Percentiles rank a stretch among this genome's conserved stretches.
Evolutionary conservation across 2,797 vertebrate genomes (phyloP).

Genomic region (Rhynchotus rufescens): DNA sequence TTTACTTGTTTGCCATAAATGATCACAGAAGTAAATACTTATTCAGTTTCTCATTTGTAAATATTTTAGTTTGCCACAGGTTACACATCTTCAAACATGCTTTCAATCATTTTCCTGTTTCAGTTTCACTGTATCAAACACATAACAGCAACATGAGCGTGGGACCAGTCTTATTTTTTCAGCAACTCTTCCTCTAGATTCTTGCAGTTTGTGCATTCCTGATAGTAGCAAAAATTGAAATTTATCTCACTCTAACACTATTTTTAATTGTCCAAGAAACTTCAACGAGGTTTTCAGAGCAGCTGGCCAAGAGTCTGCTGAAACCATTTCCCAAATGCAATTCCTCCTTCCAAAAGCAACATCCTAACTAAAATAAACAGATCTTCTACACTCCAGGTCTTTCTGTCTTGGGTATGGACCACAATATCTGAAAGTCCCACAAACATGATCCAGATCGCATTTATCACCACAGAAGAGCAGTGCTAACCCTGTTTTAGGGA

Average conservation of each 20-base stretch:
- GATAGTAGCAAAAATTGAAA: not conserved
- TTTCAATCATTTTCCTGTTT: conserved; percentile 48
- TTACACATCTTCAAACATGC: conserved; percentile 59
- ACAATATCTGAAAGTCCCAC: not conserved
- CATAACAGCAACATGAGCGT: not conserved
- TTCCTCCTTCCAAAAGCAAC: not conserved
- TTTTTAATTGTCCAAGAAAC: not conserved
- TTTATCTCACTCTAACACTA: not conserved
- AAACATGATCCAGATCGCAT: not conserved
- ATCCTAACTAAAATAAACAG: not conserved
- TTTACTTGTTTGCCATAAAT: conserved; percentile 75
- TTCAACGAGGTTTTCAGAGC: conserved; percentile 8
- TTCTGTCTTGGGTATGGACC: not conserved
- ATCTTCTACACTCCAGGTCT: not conserved
- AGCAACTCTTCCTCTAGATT: not conserved
- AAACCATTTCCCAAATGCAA: not conserved
- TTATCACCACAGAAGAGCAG: not conserved
- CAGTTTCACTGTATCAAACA: not conserved
- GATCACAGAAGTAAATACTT: conserved; percentile 72
- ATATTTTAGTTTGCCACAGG: conserved; percentile 56
- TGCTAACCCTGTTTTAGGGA: not conserved
- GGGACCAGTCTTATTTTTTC: not conserved
- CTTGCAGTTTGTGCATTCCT: not conserved
- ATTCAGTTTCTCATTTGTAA: conserved; percentile 75
- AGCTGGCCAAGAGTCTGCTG: not conserved